Evolutionary conservation across 1,140 invertebrate genomes (phyloP), one percentile per base, ranked within the genome.

Genomic region (Hylaeus anthracinus): DNA sequence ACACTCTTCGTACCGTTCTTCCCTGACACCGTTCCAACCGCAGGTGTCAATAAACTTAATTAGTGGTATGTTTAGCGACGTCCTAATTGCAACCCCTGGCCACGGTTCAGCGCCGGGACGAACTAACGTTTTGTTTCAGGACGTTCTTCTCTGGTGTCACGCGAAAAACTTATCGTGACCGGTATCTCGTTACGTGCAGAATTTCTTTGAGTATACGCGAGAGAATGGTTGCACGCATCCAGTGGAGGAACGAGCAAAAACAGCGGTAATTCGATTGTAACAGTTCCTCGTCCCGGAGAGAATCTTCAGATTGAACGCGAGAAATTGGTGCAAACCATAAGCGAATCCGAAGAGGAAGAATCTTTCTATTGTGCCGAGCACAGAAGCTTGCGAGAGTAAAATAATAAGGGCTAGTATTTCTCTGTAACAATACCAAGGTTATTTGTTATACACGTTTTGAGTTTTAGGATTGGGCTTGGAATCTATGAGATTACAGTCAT

Each of bases 31-130:
- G 65, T 67, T 67, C 45, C 65, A 51, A 56, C 51, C 12, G 12
- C 66, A 45, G 56, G 58, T 78, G 41, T 41, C 69, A 41, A 72
- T 78, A 71, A 55, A 77, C 66, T 12, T 61, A 78, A 78, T 78
- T 72, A 72, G 37, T 39, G 8, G 58, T 1, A 39, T 8, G 8
- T 39, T 78, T 53, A 63, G n/a, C 45, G n/a, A 45, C 14, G 12
- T 12, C 15, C 48, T 55, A 39, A 76, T 69, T 56, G 39, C 69
- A 43, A 71, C 69, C 69, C 37, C 53, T 43, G 14, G 15, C 69
- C 12, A 10, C n/a, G 37, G 51, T 39, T 67, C 65, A 12, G 48
- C 56, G 64, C 15, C 15, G 3, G 9, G 15, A 37, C 26, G 56
- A 14, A 39, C 51, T 45, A 8, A 9, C 5, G 26, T 70, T 53